Conservation (phyloP, 1,140 invertebrate species). For the Diabrotica virgifera region DNA sequence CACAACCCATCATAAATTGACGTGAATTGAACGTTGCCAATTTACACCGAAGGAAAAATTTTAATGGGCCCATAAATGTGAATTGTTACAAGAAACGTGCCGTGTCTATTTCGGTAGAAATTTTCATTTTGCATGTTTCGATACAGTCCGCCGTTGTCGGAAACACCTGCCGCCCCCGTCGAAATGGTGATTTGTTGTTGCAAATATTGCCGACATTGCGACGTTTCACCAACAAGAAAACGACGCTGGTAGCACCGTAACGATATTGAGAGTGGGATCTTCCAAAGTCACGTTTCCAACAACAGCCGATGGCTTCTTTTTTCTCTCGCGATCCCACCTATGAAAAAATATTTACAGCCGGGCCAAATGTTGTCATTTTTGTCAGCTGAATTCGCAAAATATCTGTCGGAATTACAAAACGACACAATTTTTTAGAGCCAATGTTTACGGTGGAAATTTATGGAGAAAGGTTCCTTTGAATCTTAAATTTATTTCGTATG, state of each 20-base stretch:
- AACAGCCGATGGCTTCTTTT: not conserved
- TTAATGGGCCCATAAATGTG: slow-evolving; percentile 17
- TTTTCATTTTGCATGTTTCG: slow-evolving; percentile 17
- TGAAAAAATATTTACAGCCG: not conserved
- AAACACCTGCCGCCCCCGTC: slow-evolving; percentile 12
- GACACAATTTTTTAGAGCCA: not conserved
- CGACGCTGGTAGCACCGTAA: not conserved
- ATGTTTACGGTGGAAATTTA: too few species aligned
- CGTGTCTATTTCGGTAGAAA: slow-evolving; percentile 14
- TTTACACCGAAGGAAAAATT: slow-evolving; percentile 9
- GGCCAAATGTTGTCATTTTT: slow-evolving; percentile 2
- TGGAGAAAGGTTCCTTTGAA: too few species aligned
- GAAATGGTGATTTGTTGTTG: slow-evolving; percentile 19
- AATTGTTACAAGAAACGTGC: slow-evolving; percentile 17
- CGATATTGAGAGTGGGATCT: not conserved
- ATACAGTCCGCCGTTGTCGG: slow-evolving; percentile 14
- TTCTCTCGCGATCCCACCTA: not conserved
- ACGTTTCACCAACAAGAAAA: slow-evolving; percentile 15
- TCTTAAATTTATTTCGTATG: too few species aligned
- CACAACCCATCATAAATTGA: not conserved
- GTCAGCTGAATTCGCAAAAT: not conserved
- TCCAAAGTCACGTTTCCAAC: not conserved
- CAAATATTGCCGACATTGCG: slow-evolving; percentile 18
- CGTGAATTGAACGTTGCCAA: not conserved
- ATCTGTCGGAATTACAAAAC: not conserved